Base-by-base conservation (phyloP, 2,797 vertebrate genomes). In the Etheostoma perlongum region DNA sequence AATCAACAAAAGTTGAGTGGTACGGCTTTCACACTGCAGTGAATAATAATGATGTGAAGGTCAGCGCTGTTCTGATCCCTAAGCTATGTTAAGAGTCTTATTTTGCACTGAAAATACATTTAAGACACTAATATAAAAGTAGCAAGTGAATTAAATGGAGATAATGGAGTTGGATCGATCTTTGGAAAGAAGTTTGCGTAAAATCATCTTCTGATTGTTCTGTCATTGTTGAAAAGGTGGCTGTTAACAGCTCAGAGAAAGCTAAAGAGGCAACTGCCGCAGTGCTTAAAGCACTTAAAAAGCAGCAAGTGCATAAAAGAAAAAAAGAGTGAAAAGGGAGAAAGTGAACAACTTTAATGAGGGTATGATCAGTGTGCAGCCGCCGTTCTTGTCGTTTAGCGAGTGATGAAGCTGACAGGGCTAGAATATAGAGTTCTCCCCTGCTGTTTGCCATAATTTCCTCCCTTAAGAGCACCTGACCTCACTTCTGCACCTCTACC, bases 31-130 rank as follows among this genome's bases (percentile, higher is more conserved):
- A 59, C 57, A 30, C 47, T 36, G 76, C 46, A 11, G 30, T 66
- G 68, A 82, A 86, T 82, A 78, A 74, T 77, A 76, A 82, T 72
- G 78, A 80, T 72, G 78, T 59, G 79, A 72, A 85, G 75, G 87
- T 82, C 84, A 77, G 55, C 68, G 68, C 70, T 72, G 81, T 70
- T 90, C 86, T 89, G 85, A 93, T 91, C 84, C 83, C 77, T 55
- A 68, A 90, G 89, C 91, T 89, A 87, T 90, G 88, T 88, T 92
- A 92, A 94, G 84, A 93, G 88, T 91, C 85, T 92, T 92, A 93
- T 88, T 91, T 92, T 87, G 88, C 85, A 79, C 76, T 84, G 81
- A 85, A 92, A 84, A 79, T 49, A 76, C 81, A 76, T 86, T 85
- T 88, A 86, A 88, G 68, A 74, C 79, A 74, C 67, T 82, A 82